Base-by-base conservation (phyloP, 2,113 vertebrate species). In the Ranitomeya variabilis region DNA sequence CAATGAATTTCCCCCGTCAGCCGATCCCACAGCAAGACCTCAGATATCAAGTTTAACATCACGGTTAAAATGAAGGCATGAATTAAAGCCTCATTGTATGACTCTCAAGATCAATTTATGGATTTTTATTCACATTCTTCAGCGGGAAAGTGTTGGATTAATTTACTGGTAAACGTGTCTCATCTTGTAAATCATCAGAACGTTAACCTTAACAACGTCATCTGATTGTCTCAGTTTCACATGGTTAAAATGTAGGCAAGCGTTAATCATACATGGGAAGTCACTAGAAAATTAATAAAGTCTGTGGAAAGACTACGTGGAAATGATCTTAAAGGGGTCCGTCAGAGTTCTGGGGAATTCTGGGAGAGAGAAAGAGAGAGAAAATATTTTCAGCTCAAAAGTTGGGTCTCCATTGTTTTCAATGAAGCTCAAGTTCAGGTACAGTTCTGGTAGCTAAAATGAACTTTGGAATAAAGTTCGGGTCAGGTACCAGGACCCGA, bases 121-220 rank as follows among this genome's bases (percentile, higher is more conserved):
- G 51, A 69, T 67, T 71, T 52, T 71, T 84, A 71, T 84, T 55
- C 45, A 14, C 64, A 83, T 19, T 83, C 51, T 52, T 83, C 60
- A 52, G 60, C 37, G 23, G 82, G 23, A 71, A 23, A 26, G n/a
- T 10, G 51, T 84, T 69, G 52, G 45, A 84, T 55, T 71, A 64
- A 71, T 84, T 84, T 84, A 55, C n/a, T 51, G 64, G 64, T 71
- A n/a, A 84, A 84, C n/a, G n/a, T 84, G 31, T 52, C 82, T 71
- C 64, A 69, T 83, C 64, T 83, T 83, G 82, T 84, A 71, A 71
- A 84, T 71, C 82, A 69, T 23, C 45, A 12, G 82, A 84, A 71
- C 82, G 23, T 71, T 84, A 67, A 84, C 82, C 51, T 84, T 84
- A 84, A 84, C 45, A 84, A 54, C 69, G 64, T 84, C n/a, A 55